A percentile compares a stretch with the other conserved stretches of the same genome.
These are phyloP conservation scores for Phyllopteryx taeniolatus DNA, from an alignment of 2,113 vertebrate species.

Conservation along the genomic window DNA sequence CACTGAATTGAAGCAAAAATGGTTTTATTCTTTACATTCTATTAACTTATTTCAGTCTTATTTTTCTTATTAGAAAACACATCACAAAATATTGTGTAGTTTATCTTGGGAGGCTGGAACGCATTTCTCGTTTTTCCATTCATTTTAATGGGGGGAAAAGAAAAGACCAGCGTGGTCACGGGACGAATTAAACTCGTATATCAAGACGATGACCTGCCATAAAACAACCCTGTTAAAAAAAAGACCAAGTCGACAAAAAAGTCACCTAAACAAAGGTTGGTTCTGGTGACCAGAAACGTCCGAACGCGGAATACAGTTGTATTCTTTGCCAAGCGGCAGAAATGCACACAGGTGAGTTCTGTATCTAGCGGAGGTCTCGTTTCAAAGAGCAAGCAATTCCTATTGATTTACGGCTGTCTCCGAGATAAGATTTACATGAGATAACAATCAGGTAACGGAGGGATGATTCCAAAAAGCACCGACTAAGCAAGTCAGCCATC, in stretches of 20 bases:
- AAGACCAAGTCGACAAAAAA: not conserved
- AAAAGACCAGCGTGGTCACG: too few relatives aligned
- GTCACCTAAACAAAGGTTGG: not conserved
- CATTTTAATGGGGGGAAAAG: too few relatives aligned
- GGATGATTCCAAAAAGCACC: constrained; percentile 4
- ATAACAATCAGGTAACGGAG: not conserved
- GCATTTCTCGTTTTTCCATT: too few relatives aligned
- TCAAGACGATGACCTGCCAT: not conserved
- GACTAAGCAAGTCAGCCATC: constrained; percentile 2
- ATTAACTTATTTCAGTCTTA: too few relatives aligned
- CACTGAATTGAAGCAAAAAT: too few relatives aligned
- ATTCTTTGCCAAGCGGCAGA: not conserved
- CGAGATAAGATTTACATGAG: not conserved
- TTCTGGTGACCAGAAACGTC: not conserved
- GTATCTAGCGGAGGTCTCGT: not conserved
- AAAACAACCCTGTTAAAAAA: not conserved
- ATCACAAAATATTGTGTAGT: too few relatives aligned
- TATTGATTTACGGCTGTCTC: constrained; percentile 5
- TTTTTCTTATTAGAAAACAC: too few relatives aligned
- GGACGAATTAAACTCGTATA: too few relatives aligned
- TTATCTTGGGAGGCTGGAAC: too few relatives aligned
- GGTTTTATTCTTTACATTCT: too few relatives aligned
- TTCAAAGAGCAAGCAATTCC: constrained; percentile 3
- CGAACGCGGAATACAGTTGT: not conserved
- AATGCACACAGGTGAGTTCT: not conserved